phyloP scores from a whole-genome alignment of 2,113 vertebrate genomes.

The Phainopepla nitens region DNA sequence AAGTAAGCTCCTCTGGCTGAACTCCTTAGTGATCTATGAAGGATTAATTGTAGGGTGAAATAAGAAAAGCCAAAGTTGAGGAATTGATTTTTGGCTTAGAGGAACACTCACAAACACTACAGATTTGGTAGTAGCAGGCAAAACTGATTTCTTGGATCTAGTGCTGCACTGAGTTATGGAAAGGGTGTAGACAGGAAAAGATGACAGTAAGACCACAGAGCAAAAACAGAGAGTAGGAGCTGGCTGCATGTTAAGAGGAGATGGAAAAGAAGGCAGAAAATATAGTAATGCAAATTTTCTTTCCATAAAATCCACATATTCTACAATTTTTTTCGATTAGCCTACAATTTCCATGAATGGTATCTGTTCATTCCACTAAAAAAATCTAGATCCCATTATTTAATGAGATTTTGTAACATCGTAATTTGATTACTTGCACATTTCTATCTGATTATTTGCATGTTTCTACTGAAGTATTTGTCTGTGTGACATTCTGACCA shows the following conservation, averaged over 20 bases:
- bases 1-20: not conserved
- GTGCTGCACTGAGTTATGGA: not conserved
- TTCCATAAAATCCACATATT: not conserved
- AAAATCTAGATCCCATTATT: not conserved
- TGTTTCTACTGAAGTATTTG: not conserved
- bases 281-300: not conserved
- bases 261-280: not conserved
- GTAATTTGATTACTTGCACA: not conserved
- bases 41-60: not conserved
- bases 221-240: not conserved
- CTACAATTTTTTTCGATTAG: not conserved
- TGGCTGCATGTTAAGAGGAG: not conserved
- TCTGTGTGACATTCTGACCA: not conserved
- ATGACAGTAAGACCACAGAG: not conserved
- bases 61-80: not conserved
- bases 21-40: not conserved
- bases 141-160: not conserved
- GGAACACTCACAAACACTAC: not conserved
- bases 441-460: not conserved
- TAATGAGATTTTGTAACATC: not conserved
- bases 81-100: not conserved
- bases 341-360: not conserved
- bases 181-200: not conserved
- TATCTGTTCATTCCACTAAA: not conserved
- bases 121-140: not conserved